phyloP scores from a whole-genome alignment of 2,113 vertebrate species.

The Dasyurus viverrinus region DNA sequence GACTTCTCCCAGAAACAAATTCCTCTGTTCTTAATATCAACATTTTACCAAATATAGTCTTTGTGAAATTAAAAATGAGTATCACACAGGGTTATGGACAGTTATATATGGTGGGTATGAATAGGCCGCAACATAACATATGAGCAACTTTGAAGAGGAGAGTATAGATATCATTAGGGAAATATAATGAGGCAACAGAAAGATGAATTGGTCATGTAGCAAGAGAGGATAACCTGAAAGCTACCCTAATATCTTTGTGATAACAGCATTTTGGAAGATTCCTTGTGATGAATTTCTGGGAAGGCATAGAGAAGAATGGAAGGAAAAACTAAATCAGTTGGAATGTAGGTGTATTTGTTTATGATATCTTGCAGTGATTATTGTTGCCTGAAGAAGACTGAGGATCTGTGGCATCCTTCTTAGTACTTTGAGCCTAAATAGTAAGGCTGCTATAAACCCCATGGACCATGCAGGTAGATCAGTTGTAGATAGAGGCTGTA shows the following conservation, averaged over 20 bases:
- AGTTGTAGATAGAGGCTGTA: not conserved
- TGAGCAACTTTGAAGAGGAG: not conserved
- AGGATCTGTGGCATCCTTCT: not conserved
- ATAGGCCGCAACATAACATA: not conserved
- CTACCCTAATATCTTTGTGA: not conserved
- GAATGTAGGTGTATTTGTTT: not conserved
- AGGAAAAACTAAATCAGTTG: not conserved
- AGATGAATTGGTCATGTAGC: not conserved
- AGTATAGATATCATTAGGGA: not conserved
- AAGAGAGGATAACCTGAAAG: too few species aligned
- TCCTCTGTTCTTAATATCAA: not conserved
- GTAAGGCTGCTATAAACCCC: not conserved
- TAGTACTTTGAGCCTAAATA: not conserved
- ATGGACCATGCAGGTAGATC: not conserved
- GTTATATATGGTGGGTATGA: not conserved
- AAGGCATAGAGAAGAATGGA: not conserved
- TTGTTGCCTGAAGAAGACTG: not conserved
- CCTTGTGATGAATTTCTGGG: not conserved
- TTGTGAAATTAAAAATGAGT: not conserved
- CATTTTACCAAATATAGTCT: not conserved
- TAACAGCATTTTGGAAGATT: not conserved
- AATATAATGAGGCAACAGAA: not conserved
- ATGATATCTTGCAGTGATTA: not conserved
- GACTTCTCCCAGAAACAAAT: not conserved
- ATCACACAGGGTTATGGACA: not conserved